A percentile compares a stretch with the other conserved stretches of the same genome.
These are phyloP conservation scores for Stenchaetothrips biformis DNA, from an alignment of 2,888 invertebrate species.

Conservation along the genomic window DNA sequence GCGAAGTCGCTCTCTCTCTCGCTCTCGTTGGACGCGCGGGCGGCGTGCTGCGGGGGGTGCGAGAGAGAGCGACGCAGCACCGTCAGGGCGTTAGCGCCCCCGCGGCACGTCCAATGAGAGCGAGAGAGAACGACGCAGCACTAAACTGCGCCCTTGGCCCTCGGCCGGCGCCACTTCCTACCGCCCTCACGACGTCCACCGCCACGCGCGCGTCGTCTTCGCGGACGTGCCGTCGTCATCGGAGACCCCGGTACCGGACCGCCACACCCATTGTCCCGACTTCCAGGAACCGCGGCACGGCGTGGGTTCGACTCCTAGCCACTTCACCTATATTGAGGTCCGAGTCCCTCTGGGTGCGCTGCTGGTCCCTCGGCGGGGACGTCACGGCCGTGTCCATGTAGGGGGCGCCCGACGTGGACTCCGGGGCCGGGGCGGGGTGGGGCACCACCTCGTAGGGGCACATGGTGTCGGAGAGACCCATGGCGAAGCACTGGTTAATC, in stretches of 20 bases:
- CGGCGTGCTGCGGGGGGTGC: constrained; percentile 31
- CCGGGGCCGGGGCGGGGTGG: constrained; percentile 37
- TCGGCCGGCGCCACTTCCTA: too few species aligned
- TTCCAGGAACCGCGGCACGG: not conserved
- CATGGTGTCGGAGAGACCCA: constrained; percentile 37
- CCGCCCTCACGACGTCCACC: too few species aligned
- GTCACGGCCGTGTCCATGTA: constrained; percentile 13
- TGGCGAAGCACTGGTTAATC: constrained; percentile 37
- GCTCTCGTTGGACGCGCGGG: too few species aligned
- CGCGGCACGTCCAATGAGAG: too few species aligned
- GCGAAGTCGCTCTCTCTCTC: too few species aligned
- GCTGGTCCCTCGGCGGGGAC: constrained; percentile 26
- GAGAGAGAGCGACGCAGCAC: too few species aligned
- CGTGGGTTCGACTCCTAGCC: constrained; percentile 29
- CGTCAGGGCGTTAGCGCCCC: too few species aligned
- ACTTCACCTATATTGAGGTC: constrained; percentile 40
- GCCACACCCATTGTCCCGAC: not conserved
- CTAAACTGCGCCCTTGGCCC: too few species aligned
- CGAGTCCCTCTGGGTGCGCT: constrained; percentile 36
- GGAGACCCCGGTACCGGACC: constrained; percentile 32
- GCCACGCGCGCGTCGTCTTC: too few species aligned
- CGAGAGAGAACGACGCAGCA: too few species aligned
- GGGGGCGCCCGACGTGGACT: constrained; percentile 30
- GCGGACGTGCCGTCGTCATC: constrained; percentile 32
- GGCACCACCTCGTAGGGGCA: constrained; percentile 32